Evolutionary conservation across 2,888 invertebrate genomes (phyloP), one percentile per base, ranked within the genome.

Genomic region (Arrhopalites spinosus): DNA sequence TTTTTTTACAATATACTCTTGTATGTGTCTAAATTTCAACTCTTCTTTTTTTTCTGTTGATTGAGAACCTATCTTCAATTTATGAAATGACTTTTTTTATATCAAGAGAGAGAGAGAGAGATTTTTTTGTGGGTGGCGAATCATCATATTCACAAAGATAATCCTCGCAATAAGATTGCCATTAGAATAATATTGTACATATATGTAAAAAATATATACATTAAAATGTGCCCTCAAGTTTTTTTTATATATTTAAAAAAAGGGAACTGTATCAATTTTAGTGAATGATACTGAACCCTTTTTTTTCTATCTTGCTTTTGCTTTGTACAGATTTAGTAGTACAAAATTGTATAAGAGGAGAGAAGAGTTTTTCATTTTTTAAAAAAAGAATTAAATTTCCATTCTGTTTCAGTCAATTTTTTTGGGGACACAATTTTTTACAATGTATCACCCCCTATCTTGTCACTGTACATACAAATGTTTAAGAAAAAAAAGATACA

Each of bases 331-430:
- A 17, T 53, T 53, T 53, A 53, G 13, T 53, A 17, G n/a, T 53
- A 53, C n/a, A 53, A 3, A 13, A 17, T 53, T 53, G 59, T 23
- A 3, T 20, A 59, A 23, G 59, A 59, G 23, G 11, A 23, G 23
- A 59, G 23, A 59, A n/a, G 59, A 7, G 3, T 20, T 59, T 59
- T 59, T 7, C 29, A 29, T n/a, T 66, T 56, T 47, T 7, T 15
- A n/a, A n/a, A n/a, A n/a, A n/a, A n/a, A n/a, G n/a, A n/a, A n/a
- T n/a, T n/a, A n/a, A n/a, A n/a, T 5, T 11, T 71, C 59, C 36
- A 59, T 61, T 56, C 17, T n/a, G 17, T 27, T 63, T 73, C 73
- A 73, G 73, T 73, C 73, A 73, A 73, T 1, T 69, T 47, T 69
- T 53, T 53, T 45, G 2, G n/a, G n/a, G n/a, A n/a, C n/a, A n/a